These are phyloP conservation scores for Zaprionus lineosus DNA, from an alignment of 2,888 invertebrate genomes.

Conservation along the genomic window DNA sequence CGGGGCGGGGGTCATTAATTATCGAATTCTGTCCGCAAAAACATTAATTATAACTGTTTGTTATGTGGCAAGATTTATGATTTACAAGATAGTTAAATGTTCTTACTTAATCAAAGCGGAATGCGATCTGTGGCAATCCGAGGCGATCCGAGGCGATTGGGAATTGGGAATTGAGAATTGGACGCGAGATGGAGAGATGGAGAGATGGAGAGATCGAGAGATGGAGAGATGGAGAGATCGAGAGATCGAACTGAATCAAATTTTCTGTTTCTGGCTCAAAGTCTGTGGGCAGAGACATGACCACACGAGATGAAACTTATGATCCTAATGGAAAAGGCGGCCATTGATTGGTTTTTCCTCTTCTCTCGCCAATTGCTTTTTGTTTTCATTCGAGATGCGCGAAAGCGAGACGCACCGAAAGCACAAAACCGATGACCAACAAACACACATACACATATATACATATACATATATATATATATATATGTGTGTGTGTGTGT, in stretches of 20 bases:
- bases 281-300: too few species aligned
- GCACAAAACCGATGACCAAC: neutral
- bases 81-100: slow-evolving; percentile 48
- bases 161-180: too few species aligned
- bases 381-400: too few species aligned
- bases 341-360: slow-evolving; percentile 58
- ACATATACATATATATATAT: too few species aligned
- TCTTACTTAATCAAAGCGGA: slow-evolving; percentile 53
- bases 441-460: neutral
- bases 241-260: too few species aligned
- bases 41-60: slow-evolving; percentile 46
- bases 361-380: slow-evolving; percentile 20
- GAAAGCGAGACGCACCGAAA: too few species aligned
- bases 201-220: too few species aligned
- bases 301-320: slow-evolving; percentile 18
- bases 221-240: too few species aligned
- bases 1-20: slow-evolving; percentile 38
- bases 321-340: slow-evolving; percentile 44
- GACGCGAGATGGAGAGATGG: too few species aligned
- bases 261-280: too few species aligned
- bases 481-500: too few species aligned
- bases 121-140: slow-evolving; percentile 15
- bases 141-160: too few species aligned
- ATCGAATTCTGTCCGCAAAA: slow-evolving; percentile 38
- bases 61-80: slow-evolving; percentile 53